Evolutionary conservation across 2,797 vertebrate genomes (phyloP).

Genomic region (Tragopan temminckii): DNA sequence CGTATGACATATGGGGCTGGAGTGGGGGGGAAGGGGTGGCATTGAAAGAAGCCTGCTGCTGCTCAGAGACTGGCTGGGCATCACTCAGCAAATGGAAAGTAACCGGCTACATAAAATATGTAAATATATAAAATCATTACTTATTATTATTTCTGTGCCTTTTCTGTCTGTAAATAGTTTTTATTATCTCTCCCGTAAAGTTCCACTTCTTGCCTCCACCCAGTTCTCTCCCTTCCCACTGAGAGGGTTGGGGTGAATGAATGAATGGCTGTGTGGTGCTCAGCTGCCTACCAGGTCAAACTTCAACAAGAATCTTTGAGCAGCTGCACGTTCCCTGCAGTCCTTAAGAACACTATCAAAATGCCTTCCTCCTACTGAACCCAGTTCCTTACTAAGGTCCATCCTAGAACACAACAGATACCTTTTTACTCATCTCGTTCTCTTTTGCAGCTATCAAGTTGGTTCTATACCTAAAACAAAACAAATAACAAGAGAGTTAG

Average conservation of each 20-base stretch:
- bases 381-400: not conserved
- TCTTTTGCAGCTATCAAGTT: conserved; percentile 91
- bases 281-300: not conserved
- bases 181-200: not conserved
- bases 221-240: too few relatives aligned
- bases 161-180: not conserved
- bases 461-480: conserved; percentile 86
- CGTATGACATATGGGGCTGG: too few relatives aligned
- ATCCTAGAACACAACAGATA: conserved; percentile 65
- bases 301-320: not conserved
- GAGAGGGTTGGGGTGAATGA: not conserved
- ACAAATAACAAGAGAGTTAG: not conserved
- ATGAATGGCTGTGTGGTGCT: not conserved
- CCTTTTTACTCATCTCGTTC: conserved; percentile 85
- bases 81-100: not conserved
- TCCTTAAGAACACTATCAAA: not conserved
- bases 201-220: not conserved
- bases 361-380: not conserved
- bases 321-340: not conserved
- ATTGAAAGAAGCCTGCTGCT: not conserved
- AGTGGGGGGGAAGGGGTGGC: too few relatives aligned
- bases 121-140: not conserved
- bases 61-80: not conserved
- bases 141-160: not conserved
- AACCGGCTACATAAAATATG: too few relatives aligned